Evolutionary conservation across 2,888 invertebrate genomes (phyloP).

Genomic region (Orthonychiurus folsomi): DNA sequence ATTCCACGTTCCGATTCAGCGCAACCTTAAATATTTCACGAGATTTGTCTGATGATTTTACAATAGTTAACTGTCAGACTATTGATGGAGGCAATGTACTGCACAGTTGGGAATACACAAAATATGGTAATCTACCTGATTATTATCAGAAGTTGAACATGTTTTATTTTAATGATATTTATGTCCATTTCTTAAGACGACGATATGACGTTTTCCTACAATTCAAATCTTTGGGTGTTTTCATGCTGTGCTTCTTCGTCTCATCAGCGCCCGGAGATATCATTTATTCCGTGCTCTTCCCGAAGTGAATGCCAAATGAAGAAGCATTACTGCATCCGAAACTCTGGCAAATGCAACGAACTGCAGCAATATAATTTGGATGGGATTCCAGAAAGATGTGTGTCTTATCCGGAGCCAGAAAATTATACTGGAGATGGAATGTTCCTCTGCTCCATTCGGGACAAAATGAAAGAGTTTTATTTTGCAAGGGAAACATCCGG

Average conservation of each 20-base stretch:
- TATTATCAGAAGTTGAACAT: too few species aligned
- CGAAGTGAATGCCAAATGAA: constrained; percentile 1
- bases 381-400: not conserved
- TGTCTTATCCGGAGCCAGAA: not conserved
- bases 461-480: not conserved
- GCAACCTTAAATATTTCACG: not conserved
- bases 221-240: not conserved
- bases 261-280: not conserved
- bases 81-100: not conserved
- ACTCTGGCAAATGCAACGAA: not conserved
- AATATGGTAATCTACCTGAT: not conserved
- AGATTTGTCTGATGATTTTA: not conserved
- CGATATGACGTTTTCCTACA: not conserved
- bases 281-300: not conserved
- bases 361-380: not conserved
- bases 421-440: not conserved
- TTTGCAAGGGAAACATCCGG: constrained; percentile 3
- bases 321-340: not conserved
- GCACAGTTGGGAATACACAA: not conserved
- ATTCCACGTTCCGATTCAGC: not conserved
- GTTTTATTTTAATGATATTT: too few species aligned
- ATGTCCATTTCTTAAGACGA: not conserved
- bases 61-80: not conserved
- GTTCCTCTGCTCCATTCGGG: not conserved
- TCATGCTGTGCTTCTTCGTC: not conserved